These are phyloP conservation scores for Tachina fera DNA, from an alignment of 2,888 invertebrate genomes.

Conservation along the genomic window DNA sequence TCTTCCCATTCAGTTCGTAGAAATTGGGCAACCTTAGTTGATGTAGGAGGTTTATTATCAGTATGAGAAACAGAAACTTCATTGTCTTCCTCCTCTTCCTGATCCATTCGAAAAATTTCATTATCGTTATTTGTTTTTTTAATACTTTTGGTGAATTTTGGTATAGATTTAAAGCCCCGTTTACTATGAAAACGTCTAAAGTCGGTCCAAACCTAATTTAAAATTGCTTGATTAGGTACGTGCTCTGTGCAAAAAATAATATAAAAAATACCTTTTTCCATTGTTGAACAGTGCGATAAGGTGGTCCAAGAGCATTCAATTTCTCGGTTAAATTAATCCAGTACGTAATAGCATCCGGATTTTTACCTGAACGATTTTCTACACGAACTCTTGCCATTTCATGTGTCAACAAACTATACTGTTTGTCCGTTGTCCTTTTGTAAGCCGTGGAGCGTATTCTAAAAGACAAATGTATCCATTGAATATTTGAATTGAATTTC, in stretches of 20 bases:
- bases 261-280: conserved; percentile 64
- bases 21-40: conserved; percentile 42
- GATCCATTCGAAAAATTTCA: conserved; percentile 9
- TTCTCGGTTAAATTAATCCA: conserved; percentile 60
- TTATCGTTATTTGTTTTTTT: conserved; percentile 30
- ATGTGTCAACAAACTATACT: conserved; percentile 59
- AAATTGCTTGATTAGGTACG: neutral
- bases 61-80: neutral
- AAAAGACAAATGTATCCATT: neutral
- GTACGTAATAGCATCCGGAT: conserved; percentile 25
- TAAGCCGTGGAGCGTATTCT: conserved; percentile 40
- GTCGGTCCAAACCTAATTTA: conserved; percentile 64
- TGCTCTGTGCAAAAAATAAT: neutral
- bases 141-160: conserved; percentile 50
- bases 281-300: conserved; percentile 59
- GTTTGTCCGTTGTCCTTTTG: conserved; percentile 64
- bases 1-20: conserved; percentile 51
- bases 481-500: neutral
- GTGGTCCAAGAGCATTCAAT: conserved; percentile 62
- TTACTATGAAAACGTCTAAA: conserved; percentile 64
- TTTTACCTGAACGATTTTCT: conserved; percentile 36
- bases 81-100: conserved; percentile 19
- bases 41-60: conserved; percentile 22
- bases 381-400: conserved; percentile 47
- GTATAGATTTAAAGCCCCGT: conserved; percentile 44